Evolutionary conservation across 1,140 invertebrate genomes (phyloP).

Genomic region (Zaprionus ornatus): DNA sequence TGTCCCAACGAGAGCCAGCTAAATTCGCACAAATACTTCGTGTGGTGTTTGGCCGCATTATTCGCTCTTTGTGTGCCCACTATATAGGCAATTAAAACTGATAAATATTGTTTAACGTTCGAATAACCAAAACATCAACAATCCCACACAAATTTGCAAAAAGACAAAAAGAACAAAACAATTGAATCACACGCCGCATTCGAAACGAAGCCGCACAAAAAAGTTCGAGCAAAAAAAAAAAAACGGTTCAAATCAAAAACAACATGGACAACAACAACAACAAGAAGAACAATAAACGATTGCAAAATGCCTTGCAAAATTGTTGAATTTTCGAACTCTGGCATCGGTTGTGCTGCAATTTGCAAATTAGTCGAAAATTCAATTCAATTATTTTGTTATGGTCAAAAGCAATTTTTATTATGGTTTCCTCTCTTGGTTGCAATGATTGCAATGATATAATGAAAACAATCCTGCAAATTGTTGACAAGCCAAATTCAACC

Average conservation of each 20-base stretch:
- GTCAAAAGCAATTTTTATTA: conserved; percentile 21
- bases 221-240: conserved; percentile 15
- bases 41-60: neutral
- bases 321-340: conserved; percentile 49
- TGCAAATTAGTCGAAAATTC: conserved; percentile 71
- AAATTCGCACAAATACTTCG: conserved; percentile 17
- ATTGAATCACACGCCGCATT: conserved; percentile 24
- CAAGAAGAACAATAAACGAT: conserved; percentile 26
- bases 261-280: neutral
- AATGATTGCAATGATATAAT: conserved; percentile 10
- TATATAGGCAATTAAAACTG: conserved; percentile 51
- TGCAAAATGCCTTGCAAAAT: conserved; percentile 43
- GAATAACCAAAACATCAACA: conserved; percentile 41
- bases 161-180: conserved; percentile 25
- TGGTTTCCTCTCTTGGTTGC: conserved; percentile 6
- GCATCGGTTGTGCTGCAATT: conserved; percentile 45
- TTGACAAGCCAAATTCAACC: conserved; percentile 17
- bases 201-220: conserved; percentile 3
- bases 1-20: neutral
- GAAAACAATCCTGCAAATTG: conserved; percentile 1
- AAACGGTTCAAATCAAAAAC: conserved; percentile 13
- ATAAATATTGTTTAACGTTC: conserved; percentile 65
- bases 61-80: neutral
- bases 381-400: conserved; percentile 62
- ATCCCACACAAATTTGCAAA: conserved; percentile 16